phyloP scores from a whole-genome alignment of 2,797 vertebrate species.

The Falco peregrinus region DNA sequence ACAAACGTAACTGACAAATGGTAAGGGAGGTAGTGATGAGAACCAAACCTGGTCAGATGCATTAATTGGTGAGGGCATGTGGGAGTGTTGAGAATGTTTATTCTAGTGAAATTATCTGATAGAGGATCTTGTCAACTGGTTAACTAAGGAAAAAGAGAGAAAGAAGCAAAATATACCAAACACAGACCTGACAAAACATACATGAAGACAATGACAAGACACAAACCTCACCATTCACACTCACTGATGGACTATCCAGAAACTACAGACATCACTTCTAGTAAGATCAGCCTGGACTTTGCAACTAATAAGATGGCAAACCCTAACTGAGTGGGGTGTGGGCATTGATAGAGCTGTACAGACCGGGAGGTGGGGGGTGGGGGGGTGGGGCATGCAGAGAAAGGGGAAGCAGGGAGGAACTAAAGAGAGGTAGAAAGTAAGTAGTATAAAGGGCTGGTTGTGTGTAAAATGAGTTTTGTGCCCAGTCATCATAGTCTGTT shows the following conservation, averaged over 20 bases:
- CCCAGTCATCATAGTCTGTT: accelerated
- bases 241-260: neutral
- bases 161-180: neutral
- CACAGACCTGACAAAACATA: neutral
- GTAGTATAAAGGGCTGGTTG: neutral
- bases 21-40: neutral
- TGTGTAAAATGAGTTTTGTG: neutral
- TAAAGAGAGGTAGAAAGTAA: neutral
- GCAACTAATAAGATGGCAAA: neutral
- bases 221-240: neutral
- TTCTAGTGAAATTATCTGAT: neutral
- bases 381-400: too few relatives aligned
- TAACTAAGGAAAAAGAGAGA: neutral
- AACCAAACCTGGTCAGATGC: neutral
- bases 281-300: neutral
- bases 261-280: neutral
- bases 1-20: neutral
- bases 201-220: neutral
- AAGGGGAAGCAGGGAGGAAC: neutral
- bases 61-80: neutral
- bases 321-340: accelerated
- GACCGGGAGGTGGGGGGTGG: too few relatives aligned
- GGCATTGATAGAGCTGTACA: neutral
- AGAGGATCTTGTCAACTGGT: accelerated
- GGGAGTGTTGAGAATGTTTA: neutral